Percentiles rank a stretch among this genome's conserved stretches.
These are phyloP conservation scores for Sepioteuthis lessoniana DNA, from an alignment of 2,888 invertebrate genomes.

Conservation along the genomic window DNA sequence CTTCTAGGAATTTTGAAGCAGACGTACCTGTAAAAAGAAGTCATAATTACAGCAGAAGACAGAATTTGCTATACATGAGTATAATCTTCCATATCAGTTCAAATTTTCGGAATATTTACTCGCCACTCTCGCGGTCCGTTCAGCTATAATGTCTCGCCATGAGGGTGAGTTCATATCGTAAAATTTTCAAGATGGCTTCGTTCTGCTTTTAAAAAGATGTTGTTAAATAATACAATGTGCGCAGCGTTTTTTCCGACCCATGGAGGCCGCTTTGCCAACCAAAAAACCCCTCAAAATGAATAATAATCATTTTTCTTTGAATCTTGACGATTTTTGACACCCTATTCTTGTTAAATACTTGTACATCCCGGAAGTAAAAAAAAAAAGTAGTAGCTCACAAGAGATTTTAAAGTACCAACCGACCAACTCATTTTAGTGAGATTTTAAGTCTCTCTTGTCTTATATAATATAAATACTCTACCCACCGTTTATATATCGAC, in stretches of 20 bases:
- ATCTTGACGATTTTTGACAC: neutral
- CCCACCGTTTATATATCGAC: neutral
- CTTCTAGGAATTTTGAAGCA: conserved; percentile 48
- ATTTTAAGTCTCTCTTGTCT: neutral
- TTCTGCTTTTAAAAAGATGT: conserved; percentile 42
- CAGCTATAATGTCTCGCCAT: conserved; percentile 89
- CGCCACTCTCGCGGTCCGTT: conserved; percentile 49
- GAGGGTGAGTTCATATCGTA: conserved; percentile 78
- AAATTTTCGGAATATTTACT: conserved; percentile 46
- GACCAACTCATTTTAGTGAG: neutral
- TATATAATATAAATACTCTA: neutral
- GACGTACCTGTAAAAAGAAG: conserved; percentile 47
- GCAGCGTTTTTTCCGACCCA: neutral
- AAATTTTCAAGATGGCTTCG: conserved; percentile 58
- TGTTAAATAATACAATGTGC: conserved; percentile 42
- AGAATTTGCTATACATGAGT: conserved; percentile 48
- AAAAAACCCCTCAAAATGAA: neutral
- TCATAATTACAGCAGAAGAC: conserved; percentile 47
- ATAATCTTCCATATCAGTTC: conserved; percentile 47
- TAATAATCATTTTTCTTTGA: conserved; percentile 16
- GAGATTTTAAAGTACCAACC: neutral
- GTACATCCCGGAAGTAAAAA: conserved; percentile 43
- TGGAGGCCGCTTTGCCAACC: neutral
- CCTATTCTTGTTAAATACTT: neutral
- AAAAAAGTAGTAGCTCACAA: neutral